A percentile compares a stretch with the other conserved stretches of the same genome.
phyloP scores from a whole-genome alignment of 2,888 invertebrate genomes.

The Branchipolynoe longqiensis region DNA sequence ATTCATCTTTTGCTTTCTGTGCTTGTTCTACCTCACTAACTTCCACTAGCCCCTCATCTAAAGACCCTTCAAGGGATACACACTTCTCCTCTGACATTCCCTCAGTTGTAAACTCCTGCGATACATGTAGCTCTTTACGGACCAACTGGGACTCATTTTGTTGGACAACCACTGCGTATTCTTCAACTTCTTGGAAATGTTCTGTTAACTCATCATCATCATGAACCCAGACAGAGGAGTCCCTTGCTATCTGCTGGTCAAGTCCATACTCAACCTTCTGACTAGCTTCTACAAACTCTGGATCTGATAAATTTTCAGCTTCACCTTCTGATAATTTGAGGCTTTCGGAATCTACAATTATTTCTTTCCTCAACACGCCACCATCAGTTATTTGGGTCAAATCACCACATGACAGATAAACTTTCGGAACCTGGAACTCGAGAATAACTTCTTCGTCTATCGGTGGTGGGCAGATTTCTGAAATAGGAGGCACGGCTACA shows the following conservation, averaged over 20 bases:
- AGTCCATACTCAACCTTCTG: not conserved
- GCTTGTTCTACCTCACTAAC: slow-evolving; percentile 12
- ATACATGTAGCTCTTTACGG: not conserved
- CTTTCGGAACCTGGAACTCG: slow-evolving; percentile 2
- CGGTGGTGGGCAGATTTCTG: slow-evolving; percentile 32
- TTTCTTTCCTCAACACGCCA: slow-evolving; percentile 37
- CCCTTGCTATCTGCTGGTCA: not conserved
- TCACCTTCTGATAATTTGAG: slow-evolving; percentile 14
- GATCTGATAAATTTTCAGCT: slow-evolving; percentile 3
- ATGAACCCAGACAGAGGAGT: slow-evolving; percentile 25
- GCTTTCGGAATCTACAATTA: slow-evolving; percentile 12
- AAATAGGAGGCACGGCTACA: not conserved
- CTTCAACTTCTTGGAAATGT: slow-evolving; percentile 45
- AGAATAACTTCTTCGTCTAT: slow-evolving; percentile 9
- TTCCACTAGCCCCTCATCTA: not conserved
- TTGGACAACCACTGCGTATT: not conserved
- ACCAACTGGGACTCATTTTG: not conserved
- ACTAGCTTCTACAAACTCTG: not conserved
- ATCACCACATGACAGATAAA: not conserved
- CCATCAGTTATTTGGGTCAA: slow-evolving; percentile 27
- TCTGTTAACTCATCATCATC: slow-evolving; percentile 40
- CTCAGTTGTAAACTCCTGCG: slow-evolving; percentile 3
- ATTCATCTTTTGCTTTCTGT: slow-evolving; percentile 19
- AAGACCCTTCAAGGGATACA: slow-evolving; percentile 17
- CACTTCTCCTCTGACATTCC: not conserved